phyloP scores from a whole-genome alignment of 2,888 invertebrate species.

The Ophion ventricosus region DNA sequence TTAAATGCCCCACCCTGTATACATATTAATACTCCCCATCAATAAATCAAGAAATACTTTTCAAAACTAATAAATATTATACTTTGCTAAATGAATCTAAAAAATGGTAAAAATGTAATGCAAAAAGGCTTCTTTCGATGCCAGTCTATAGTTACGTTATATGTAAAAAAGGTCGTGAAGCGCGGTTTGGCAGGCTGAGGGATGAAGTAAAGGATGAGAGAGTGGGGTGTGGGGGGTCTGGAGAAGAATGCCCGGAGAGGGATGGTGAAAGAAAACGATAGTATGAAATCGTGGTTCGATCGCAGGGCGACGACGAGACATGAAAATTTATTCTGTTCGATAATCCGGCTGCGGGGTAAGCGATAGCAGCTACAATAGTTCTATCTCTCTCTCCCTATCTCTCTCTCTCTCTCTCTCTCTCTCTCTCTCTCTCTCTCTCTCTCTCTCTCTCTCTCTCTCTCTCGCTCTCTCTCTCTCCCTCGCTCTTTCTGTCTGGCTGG shows the following conservation, averaged over 20 bases:
- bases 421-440: not conserved
- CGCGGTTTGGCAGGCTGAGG: not conserved
- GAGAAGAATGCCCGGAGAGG: not conserved
- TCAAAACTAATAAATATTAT: too few relatives aligned
- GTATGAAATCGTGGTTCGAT: conserved; percentile 63
- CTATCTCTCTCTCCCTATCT: not conserved
- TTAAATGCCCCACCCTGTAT: too few relatives aligned
- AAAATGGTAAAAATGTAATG: too few relatives aligned
- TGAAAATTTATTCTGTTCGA: conserved; percentile 71
- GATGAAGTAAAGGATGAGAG: not conserved
- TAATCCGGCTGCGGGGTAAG: conserved; percentile 70
- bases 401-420: not conserved
- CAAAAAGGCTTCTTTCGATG: too few relatives aligned
- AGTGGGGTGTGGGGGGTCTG: not conserved
- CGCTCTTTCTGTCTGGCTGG: not conserved
- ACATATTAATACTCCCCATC: too few relatives aligned
- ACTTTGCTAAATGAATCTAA: too few relatives aligned
- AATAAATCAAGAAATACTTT: too few relatives aligned
- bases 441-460: too few relatives aligned
- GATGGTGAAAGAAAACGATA: conserved; percentile 32
- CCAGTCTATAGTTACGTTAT: not conserved
- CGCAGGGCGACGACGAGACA: conserved; percentile 66
- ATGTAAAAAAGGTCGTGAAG: not conserved
- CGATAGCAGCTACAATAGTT: conserved; percentile 69
- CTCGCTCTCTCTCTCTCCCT: too few relatives aligned